Percentiles rank a stretch among this genome's conserved stretches.
Evolutionary conservation across 2,113 vertebrate species (phyloP).

Genomic region (Todiramphus saurophagus): DNA sequence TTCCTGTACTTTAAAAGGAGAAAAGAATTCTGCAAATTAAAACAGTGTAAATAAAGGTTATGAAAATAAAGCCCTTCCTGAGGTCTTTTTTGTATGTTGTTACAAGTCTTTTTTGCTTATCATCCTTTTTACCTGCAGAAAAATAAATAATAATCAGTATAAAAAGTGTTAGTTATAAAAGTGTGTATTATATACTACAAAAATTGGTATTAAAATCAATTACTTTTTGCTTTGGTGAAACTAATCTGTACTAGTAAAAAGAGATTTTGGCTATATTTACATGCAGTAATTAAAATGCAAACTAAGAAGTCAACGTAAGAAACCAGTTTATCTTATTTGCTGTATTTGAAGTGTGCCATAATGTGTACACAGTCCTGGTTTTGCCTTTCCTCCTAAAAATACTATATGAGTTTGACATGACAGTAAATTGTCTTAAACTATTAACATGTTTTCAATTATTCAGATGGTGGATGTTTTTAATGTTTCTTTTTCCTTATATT

Average conservation of each 20-base stretch:
- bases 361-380: background rate
- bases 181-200: background rate
- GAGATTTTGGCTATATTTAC: background rate
- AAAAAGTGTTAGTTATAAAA: background rate
- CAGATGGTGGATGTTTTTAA: constrained; percentile 31
- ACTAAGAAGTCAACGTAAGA: background rate
- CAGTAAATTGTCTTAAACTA: background rate
- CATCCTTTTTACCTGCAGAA: background rate
- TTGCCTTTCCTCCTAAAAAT: background rate
- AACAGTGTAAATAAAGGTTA: background rate
- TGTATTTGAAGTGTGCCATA: background rate
- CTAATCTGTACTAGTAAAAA: background rate
- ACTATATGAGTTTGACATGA: background rate
- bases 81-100: background rate
- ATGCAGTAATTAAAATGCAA: background rate
- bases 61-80: background rate
- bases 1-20: background rate
- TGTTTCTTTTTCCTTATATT: constrained; percentile 62
- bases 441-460: background rate
- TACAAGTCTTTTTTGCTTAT: background rate
- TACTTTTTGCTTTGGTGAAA: background rate
- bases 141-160: background rate
- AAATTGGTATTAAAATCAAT: background rate
- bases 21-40: background rate
- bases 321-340: background rate